phyloP scores from a whole-genome alignment of 2,888 invertebrate species.

The Cynaeus angustus region DNA sequence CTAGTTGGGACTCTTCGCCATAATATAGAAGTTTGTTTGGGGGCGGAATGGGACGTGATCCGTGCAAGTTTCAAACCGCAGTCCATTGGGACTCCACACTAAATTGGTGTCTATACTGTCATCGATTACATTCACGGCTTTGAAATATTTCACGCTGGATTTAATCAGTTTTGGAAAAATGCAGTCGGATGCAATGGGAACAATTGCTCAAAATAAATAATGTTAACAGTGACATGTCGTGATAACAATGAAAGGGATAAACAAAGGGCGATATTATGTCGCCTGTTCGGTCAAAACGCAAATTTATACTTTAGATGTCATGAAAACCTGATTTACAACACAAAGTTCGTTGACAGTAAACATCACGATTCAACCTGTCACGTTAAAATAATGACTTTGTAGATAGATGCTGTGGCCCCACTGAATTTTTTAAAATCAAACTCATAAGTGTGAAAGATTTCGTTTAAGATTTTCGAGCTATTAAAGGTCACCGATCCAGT shows the following conservation, averaged over 20 bases:
- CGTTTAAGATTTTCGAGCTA: no score
- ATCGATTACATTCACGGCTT: not conserved
- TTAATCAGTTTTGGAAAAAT: not conserved
- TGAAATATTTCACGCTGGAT: conserved; percentile 6
- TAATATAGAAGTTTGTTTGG: conserved; percentile 27
- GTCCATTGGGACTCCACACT: conserved; percentile 17
- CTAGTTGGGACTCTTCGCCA: conserved; percentile 7
- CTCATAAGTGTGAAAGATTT: no score
- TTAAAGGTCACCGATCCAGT: no score
- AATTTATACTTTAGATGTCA: no score
- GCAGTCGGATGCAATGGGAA: not conserved
- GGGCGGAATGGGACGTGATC: conserved; percentile 20
- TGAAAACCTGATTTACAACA: no score
- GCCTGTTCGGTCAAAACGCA: no score
- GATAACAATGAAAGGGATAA: not conserved
- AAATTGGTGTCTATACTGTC: conserved; percentile 17
- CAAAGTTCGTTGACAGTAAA: no score
- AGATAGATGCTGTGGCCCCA: no score
- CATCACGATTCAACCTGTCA: no score
- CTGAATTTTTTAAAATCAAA: no score
- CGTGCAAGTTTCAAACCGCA: conserved; percentile 25
- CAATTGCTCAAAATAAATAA: not conserved
- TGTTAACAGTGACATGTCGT: not conserved
- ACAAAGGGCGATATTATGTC: not conserved
- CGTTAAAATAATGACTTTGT: no score